phyloP scores from a whole-genome alignment of 64 coral and sea anemone genomes.

The Dendrophyllia cribrosa region DNA sequence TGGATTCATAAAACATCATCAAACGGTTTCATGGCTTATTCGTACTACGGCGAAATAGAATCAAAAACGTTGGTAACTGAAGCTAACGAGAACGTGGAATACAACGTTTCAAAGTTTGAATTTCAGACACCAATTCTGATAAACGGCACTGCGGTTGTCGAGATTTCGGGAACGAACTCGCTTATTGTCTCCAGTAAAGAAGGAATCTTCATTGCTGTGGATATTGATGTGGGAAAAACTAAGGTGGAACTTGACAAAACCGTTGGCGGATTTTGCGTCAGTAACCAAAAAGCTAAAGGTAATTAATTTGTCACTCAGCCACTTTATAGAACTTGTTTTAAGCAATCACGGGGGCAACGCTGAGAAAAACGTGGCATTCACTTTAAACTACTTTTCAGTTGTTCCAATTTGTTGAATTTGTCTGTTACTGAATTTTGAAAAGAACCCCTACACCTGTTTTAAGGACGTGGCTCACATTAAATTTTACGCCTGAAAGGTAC shows the following conservation, averaged over 20 bases:
- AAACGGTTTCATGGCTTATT: conserved; percentile 51
- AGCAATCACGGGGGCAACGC: no score
- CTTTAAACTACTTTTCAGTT: no score
- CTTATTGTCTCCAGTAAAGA: conserved; percentile 17
- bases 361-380: no score
- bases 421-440: no score
- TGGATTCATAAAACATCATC: conserved; percentile 34
- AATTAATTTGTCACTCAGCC: background rate
- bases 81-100: background rate
- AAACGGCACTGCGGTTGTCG: conserved; percentile 49
- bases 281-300: background rate
- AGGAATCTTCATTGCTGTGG: conserved; percentile 60
- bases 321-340: no score
- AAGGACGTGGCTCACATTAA: no score
- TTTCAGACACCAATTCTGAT: conserved; percentile 64
- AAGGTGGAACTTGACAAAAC: background rate
- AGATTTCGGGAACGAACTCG: conserved; percentile 2
- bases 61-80: background rate
- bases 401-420: no score
- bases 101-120: conserved; percentile 28
- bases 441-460: no score
- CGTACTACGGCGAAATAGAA: conserved; percentile 33
- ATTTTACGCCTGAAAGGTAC: no score
- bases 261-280: conserved; percentile 60
- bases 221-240: conserved; percentile 16